Evolutionary conservation across 2,113 vertebrate genomes (phyloP).

Genomic region (Formicarius rufipectus): DNA sequence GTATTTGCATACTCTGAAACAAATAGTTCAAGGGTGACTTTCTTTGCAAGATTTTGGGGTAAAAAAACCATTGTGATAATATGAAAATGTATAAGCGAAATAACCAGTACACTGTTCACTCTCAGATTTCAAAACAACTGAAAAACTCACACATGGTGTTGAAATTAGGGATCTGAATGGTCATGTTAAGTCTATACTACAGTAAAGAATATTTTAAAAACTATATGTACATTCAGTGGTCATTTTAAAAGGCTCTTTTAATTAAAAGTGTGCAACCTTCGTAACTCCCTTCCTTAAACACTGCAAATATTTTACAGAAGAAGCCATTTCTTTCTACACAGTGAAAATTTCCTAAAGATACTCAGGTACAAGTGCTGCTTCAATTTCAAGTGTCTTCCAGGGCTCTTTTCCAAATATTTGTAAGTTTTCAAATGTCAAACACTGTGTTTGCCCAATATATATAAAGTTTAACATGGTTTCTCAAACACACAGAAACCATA

Average conservation of each 20-base stretch:
- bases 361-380: not conserved
- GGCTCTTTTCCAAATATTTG: slow-evolving; percentile 30
- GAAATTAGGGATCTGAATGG: not conserved
- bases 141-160: not conserved
- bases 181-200: not conserved
- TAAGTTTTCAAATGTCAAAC: slow-evolving; percentile 39
- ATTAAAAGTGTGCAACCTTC: not conserved
- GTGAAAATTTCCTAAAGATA: not conserved
- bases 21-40: not conserved
- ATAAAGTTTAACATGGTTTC: not conserved
- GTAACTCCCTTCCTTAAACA: not conserved
- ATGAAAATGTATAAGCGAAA: not conserved
- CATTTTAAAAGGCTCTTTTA: not conserved
- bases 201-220: not conserved
- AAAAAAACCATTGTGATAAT: not conserved
- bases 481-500: not conserved
- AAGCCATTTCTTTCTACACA: not conserved
- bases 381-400: slow-evolving; percentile 12
- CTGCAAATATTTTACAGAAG: not conserved
- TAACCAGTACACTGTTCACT: not conserved
- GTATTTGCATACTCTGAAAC: not conserved
- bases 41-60: not conserved
- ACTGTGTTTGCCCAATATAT: not conserved
- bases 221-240: not conserved
- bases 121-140: not conserved